phyloP scores from a whole-genome alignment of 2,888 invertebrate genomes.

The Liopterus haemorrhoidalis region DNA sequence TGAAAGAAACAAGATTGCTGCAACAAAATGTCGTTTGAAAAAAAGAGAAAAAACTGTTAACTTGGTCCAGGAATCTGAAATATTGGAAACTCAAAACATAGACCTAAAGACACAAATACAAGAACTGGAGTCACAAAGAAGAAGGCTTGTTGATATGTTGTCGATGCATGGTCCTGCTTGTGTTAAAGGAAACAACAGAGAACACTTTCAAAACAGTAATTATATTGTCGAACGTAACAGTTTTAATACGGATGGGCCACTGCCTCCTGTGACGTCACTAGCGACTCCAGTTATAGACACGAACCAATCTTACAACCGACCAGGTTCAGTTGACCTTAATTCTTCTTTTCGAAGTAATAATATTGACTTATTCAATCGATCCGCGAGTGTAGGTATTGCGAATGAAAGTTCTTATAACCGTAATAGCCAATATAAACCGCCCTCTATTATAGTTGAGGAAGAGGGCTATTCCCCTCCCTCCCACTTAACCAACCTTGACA shows the following conservation, averaged over 20 bases:
- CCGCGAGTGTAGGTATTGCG: constrained; percentile 35
- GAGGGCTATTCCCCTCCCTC: constrained; percentile 52
- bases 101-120: constrained; percentile 78
- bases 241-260: constrained; percentile 12
- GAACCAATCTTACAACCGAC: constrained; percentile 41
- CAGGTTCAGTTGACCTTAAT: constrained; percentile 36
- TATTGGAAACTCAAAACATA: constrained; percentile 76
- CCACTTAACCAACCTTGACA: constrained; percentile 51
- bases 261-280: constrained; percentile 22
- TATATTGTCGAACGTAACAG: constrained; percentile 11
- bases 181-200: constrained; percentile 40
- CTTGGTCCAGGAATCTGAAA: constrained; percentile 79
- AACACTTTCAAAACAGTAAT: constrained; percentile 14
- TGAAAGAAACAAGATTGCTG: constrained; percentile 90
- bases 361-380: constrained; percentile 36
- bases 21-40: constrained; percentile 90
- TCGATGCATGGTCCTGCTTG: constrained; percentile 69
- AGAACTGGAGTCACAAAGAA: constrained; percentile 72
- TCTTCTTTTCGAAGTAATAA: constrained; percentile 18
- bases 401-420: constrained; percentile 29
- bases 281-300: constrained; percentile 18
- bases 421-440: constrained; percentile 36
- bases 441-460: constrained; percentile 51
- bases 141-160: constrained; percentile 72
- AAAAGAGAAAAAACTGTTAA: constrained; percentile 85